Evolutionary conservation across 2,888 invertebrate genomes (phyloP).

Genomic region (Litoditis marina): DNA sequence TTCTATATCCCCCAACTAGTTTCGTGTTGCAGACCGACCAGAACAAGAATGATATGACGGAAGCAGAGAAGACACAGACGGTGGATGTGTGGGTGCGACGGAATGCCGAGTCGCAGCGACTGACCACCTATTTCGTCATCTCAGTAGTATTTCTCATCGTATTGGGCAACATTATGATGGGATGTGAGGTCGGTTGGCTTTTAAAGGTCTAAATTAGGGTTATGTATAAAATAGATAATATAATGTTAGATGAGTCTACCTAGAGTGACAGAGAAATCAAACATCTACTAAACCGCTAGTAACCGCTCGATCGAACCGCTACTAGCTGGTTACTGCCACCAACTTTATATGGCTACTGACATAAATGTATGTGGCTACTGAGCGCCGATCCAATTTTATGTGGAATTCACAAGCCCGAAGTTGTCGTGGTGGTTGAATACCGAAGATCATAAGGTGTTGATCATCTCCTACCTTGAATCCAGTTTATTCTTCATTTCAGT

Average conservation of each 20-base stretch:
- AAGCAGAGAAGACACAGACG: constrained; percentile 6
- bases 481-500: constrained; percentile 34
- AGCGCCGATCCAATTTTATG: too few relatives aligned
- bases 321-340: too few relatives aligned
- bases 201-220: neutral
- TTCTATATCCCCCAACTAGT: too few relatives aligned
- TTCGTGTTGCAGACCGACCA: too few relatives aligned
- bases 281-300: too few relatives aligned
- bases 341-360: too few relatives aligned
- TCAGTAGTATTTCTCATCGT: constrained; percentile 55
- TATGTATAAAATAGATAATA: too few relatives aligned
- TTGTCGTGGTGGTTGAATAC: neutral
- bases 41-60: neutral
- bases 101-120: constrained; percentile 23
- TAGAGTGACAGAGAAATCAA: neutral
- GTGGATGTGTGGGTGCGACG: constrained; percentile 46
- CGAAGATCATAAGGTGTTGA: neutral
- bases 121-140: constrained; percentile 53
- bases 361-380: too few relatives aligned
- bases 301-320: too few relatives aligned
- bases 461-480: neutral
- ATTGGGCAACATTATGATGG: constrained; percentile 59
- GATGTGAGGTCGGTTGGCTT: constrained; percentile 48
- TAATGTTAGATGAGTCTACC: too few relatives aligned
- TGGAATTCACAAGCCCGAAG: too few relatives aligned